Base-by-base conservation (phyloP, 2,797 vertebrate genomes). In the Melopsittacus undulatus region DNA sequence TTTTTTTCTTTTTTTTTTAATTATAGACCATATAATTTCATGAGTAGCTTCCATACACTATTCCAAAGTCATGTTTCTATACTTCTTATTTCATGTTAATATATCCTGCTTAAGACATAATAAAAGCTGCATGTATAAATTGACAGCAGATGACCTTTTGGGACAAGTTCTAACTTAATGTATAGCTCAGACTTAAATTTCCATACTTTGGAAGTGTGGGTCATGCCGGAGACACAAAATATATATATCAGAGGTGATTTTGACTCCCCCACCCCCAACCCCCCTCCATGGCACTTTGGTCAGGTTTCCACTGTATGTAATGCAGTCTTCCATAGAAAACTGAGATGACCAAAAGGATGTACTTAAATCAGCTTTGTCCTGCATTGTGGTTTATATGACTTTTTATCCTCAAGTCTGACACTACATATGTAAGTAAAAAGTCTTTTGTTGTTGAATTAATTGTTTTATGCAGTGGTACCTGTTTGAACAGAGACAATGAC, bases 391-490 rank as follows among this genome's bases (percentile, higher is more conserved):
- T 93, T 94, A 88, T 34, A 83, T 56, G 22, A 87, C 24, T 84
- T 97, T 84, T 82, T 85, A 42, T 94, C 80, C 72, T 72, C 52
- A 72, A 92, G 70, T 29, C 52, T 93, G 63, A 74, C 52, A 30
- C n/a, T 91, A 17, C 46, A 26, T 38, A 27, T 91, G 63, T 94
- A 81, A 82, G 29, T 89, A 79, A 95, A 94, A 70, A 82, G 64
- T 32, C 92, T 68, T 84, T 77, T 92, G 72, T 86, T 94, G 64
- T 75, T 88, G 97, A 96, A 78, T 94, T 82, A 83, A 8, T 78
- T 97, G 46, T 91, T 97, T 96, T 92, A 94, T 36, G 43, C 51
- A 87, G 79, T 68, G 66, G 27, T 89, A 66, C 62, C 91, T 91
- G 66, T 95, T 89, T 97, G 76, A 96, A 84, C 79, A 93, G 43